A percentile compares a stretch with the other conserved stretches of the same genome.
These are phyloP conservation scores for Actinia tenebrosa DNA, from an alignment of 64 coral and sea anemone species.

Conservation along the genomic window DNA sequence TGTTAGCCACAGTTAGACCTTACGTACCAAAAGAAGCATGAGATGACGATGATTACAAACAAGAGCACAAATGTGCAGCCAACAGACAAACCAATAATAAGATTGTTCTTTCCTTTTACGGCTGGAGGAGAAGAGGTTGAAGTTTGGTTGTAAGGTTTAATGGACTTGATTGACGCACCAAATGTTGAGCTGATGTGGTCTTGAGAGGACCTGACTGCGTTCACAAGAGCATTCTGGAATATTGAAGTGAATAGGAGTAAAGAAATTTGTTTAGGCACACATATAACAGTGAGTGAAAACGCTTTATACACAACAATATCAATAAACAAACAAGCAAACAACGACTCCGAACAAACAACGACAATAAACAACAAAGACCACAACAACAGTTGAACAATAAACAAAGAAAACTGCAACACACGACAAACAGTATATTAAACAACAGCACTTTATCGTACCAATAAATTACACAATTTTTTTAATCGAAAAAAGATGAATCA, in stretches of 20 bases:
- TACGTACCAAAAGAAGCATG: slow-evolving; percentile 3
- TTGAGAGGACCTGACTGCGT: neutral
- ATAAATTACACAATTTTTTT: no score
- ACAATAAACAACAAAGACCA: no score
- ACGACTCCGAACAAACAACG: no score
- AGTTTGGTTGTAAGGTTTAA: neutral
- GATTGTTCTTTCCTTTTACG: neutral
- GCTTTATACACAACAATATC: no score
- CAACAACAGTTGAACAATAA: no score
- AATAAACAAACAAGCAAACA: no score
- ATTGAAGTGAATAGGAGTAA: neutral
- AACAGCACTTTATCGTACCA: no score
- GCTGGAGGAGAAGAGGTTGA: neutral
- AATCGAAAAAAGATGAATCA: no score
- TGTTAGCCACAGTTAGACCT: no score
- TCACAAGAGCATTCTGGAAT: neutral
- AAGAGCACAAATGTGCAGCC: neutral
- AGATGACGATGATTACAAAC: neutral
- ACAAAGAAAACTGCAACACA: no score
- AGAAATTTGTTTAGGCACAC: neutral
- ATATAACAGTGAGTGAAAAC: no score
- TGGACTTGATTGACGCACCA: neutral
- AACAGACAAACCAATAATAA: neutral
- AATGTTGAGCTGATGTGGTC: neutral
- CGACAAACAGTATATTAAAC: no score